Conservation (phyloP, 2,113 vertebrate genomes). For the Oryzias woworae region DNA sequence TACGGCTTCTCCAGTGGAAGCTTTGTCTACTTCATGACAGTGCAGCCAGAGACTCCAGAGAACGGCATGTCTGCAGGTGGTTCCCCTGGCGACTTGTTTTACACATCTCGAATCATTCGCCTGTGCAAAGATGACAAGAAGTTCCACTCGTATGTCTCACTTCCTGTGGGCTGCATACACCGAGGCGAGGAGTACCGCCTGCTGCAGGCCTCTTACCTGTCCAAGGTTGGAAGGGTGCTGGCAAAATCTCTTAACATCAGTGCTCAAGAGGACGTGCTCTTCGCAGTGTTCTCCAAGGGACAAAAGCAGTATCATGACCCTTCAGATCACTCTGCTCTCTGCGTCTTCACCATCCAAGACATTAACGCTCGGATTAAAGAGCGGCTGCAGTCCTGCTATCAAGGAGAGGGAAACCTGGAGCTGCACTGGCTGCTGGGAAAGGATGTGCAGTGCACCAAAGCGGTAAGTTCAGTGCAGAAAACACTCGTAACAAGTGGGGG, state of each 20-base stretch:
- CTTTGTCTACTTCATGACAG: constrained; percentile 93
- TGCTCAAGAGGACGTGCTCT: constrained; percentile 87
- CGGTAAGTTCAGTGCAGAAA: constrained; percentile 75
- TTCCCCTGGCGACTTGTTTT: constrained; percentile 88
- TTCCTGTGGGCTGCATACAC: constrained; percentile 88
- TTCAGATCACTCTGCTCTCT: constrained; percentile 89
- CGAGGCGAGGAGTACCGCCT: constrained; percentile 90
- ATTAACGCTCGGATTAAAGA: constrained; percentile 91
- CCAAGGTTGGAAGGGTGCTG: constrained; percentile 85
- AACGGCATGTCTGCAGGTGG: constrained; percentile 78
- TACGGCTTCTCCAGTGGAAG: constrained; percentile 90
- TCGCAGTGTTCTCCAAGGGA: constrained; percentile 95
- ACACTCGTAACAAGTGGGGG: no score
- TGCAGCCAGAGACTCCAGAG: constrained; percentile 92
- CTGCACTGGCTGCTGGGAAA: constrained; percentile 97
- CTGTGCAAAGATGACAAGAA: constrained; percentile 96
- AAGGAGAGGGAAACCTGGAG: constrained; percentile 94
- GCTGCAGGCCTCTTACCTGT: constrained; percentile 89
- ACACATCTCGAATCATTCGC: constrained; percentile 92
- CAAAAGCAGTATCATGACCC: constrained; percentile 94
- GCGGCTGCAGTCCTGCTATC: constrained; percentile 93
- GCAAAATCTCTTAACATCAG: constrained; percentile 87
- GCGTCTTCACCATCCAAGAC: constrained; percentile 87
- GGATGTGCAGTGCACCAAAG: constrained; percentile 94
- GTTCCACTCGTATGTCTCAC: constrained; percentile 95